Evolutionary conservation across 2,888 invertebrate species (phyloP), one percentile per base, ranked within the genome.

Genomic region (Mesorhabditis sp.): DNA sequence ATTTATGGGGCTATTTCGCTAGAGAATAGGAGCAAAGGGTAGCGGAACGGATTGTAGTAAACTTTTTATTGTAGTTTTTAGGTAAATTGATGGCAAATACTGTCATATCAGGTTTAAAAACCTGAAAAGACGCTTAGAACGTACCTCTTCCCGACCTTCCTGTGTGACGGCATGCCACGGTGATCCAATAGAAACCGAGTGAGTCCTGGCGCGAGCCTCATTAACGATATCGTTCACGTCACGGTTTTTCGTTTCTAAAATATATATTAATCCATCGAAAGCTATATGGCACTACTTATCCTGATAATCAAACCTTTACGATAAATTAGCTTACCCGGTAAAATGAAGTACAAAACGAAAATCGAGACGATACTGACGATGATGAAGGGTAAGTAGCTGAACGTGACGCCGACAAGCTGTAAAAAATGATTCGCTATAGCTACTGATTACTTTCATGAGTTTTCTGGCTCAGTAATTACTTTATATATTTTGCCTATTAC

Each of bases 361-460:
- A 80, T 77, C 65, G 74, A 76, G 13, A 81, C 68, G 41, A 71
- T 70, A 63, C 86, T 82, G 2, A 86, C 78, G 4, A 81, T 80
- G 4, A 87, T 86, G 79, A 87, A 88, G 0, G 87, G 87, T 7
- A 87, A 73, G 76, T 87, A 87, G 62, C 86, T 86, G 72, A 82
- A 85, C 13, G 84, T 76, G 13, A 78, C 77, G 5, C 85, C 85
- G 13, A 85, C 85, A 15, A 82, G 67, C 82, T 83, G 68, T 66
- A 80, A 73, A 68, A 62, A 28, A 66, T 43, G 5, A 64, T 45
- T 62, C 10, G 15, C 43, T 28, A 61, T 65, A 70, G 4, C 13
- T 13, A 15, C 4, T 65, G 45, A 65, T 42, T 41, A 44, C 13
- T 62, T n/a, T 15, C 15, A 41, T n/a, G 41, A 67, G 64, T 63